Base-by-base conservation (phyloP, 2,113 vertebrate genomes). In the Astur gentilis region DNA sequence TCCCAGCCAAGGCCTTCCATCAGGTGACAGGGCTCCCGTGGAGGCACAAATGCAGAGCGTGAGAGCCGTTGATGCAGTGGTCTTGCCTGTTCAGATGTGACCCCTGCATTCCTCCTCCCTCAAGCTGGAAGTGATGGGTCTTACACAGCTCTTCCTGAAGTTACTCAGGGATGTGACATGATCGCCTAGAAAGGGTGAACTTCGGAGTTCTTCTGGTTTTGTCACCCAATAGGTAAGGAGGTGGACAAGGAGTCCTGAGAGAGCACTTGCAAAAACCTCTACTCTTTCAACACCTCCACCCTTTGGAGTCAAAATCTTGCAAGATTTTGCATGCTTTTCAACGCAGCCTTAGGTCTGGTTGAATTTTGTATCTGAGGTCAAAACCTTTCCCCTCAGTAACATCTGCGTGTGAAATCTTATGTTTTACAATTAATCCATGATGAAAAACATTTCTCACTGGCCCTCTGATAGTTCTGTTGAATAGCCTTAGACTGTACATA, bases 21-120 rank as follows among this genome's bases (percentile, higher is more conserved):
- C 32, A n/a, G 27, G n/a, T 0, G 0, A 16, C 1, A 1, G 22
- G 47, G 11, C 49, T 79, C 44, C 66, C 1, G 1, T 6, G 29
- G 50, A 81, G 55, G 32, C 49, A 22, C 21, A 64, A 23, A 36
- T 36, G 11, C 32, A 40, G 57, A 58, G 6, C 3, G 2, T 42
- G 27, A 72, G 57, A 72, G 36, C n/a, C 4, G 2, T 29, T 86
- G 22, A 70, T 2, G 0, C 2, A 2, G 32, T 21, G 13, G 8
- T 38, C 44, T 72, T 57, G 4, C 42, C 49, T 85, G 16, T 49
- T 71, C 27, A 16, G 23, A 17, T 81, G 23, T 67, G 38, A 57
- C 23, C 13, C 5, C 19, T n/a, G 17, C 2, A 1, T 69, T 94
- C 7, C 3, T 73, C 10, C 36, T 76, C 0, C 10, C 36, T 76